Evolutionary conservation across 2,113 vertebrate species (phyloP).

Genomic region (Myotis brandtii): DNA sequence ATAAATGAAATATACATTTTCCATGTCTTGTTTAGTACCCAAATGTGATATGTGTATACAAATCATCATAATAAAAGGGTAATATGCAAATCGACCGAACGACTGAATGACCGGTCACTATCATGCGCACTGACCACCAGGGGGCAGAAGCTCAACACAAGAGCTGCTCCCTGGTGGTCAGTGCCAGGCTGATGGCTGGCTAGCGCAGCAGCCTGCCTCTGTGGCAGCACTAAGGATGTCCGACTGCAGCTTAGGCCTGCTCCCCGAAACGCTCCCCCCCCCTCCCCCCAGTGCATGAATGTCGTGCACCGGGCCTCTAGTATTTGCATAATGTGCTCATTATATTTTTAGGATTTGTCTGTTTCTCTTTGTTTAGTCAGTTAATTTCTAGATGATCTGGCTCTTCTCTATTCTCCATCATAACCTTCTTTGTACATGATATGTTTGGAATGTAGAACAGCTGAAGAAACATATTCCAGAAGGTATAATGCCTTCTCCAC

Average conservation of each 20-base stretch:
- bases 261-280: too few species aligned
- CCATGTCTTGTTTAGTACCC: neutral
- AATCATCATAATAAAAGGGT: neutral
- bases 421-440: neutral
- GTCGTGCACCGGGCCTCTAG: too few species aligned
- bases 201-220: too few species aligned
- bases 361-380: neutral
- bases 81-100: too few species aligned
- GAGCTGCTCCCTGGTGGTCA: too few species aligned
- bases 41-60: neutral
- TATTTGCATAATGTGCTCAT: neutral
- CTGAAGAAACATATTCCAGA: neutral
- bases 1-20: neutral
- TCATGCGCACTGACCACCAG: too few species aligned
- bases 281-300: too few species aligned
- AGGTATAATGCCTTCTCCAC: neutral
- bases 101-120: too few species aligned
- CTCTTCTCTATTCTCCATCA: neutral
- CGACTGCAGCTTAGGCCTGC: too few species aligned
- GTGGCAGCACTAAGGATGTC: too few species aligned
- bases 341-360: neutral
- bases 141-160: too few species aligned
- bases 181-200: too few species aligned
- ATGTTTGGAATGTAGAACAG: conserved; percentile 28
- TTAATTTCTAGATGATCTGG: conserved; percentile 34